Evolutionary conservation across 2,113 vertebrate genomes (phyloP).

Genomic region (Pica pica): DNA sequence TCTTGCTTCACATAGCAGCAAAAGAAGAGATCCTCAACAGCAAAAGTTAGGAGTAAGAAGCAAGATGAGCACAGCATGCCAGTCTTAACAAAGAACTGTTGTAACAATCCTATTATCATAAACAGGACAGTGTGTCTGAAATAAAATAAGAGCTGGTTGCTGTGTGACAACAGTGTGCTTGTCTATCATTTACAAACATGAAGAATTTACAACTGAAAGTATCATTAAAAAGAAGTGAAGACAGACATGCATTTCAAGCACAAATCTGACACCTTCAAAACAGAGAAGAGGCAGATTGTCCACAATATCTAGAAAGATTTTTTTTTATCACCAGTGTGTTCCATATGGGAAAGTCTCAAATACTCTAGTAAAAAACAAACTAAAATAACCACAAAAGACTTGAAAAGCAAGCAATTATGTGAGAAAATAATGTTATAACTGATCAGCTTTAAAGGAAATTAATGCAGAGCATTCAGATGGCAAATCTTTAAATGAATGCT

Average conservation of each 20-base stretch:
- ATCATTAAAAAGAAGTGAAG: not conserved
- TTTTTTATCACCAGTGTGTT: not conserved
- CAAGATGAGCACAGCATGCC: not conserved
- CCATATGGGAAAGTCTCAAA: not conserved
- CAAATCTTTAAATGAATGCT: not conserved
- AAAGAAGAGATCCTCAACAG: not conserved
- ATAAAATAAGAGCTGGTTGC: not conserved
- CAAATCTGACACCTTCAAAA: not conserved
- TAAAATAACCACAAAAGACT: not conserved
- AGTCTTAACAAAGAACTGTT: not conserved
- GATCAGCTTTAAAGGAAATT: not conserved
- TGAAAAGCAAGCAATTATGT: not conserved
- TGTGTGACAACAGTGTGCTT: not conserved
- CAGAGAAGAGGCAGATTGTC: not conserved
- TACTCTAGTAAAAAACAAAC: not conserved
- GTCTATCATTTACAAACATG: not conserved
- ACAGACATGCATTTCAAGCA: not conserved
- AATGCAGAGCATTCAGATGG: not conserved
- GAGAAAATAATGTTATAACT: not conserved
- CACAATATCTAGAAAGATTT: not conserved
- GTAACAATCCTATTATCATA: not conserved
- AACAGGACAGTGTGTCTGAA: not conserved
- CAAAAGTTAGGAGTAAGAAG: not conserved
- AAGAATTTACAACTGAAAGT: not conserved
- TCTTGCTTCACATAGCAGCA: not conserved